phyloP scores from a whole-genome alignment of 1,140 invertebrate species.

The Micrasema longulum region DNA sequence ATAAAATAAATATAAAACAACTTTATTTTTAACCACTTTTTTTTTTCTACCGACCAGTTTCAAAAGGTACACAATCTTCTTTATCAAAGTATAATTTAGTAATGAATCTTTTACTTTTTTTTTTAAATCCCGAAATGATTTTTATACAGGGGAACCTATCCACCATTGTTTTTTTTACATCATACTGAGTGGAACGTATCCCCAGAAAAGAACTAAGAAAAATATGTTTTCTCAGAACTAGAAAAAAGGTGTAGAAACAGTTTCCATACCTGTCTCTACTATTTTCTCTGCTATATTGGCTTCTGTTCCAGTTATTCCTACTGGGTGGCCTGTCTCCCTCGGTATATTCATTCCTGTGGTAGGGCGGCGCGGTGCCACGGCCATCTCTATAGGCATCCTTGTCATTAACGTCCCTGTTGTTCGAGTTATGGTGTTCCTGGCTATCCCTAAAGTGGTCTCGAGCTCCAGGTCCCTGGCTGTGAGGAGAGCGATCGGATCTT shows the following conservation, averaged over 20 bases:
- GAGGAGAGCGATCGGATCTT: slow-evolving; percentile 47
- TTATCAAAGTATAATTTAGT: too few relatives aligned
- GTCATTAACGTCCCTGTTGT: slow-evolving; percentile 35
- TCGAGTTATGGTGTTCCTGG: slow-evolving; percentile 37
- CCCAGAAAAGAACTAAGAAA: too few relatives aligned
- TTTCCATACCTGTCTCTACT: slow-evolving; percentile 49
- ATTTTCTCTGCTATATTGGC: slow-evolving; percentile 49
- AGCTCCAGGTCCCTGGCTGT: slow-evolving; percentile 39
- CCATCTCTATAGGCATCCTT: slow-evolving; percentile 41
- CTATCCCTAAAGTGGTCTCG: slow-evolving; percentile 46
- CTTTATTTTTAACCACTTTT: too few relatives aligned
- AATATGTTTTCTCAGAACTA: too few relatives aligned
- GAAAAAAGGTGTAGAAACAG: neutral
- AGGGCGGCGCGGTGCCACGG: slow-evolving; percentile 6
- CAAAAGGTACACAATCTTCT: too few relatives aligned
- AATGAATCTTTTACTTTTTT: too few relatives aligned
- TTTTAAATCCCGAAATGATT: too few relatives aligned
- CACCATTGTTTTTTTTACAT: too few relatives aligned
- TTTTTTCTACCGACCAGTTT: too few relatives aligned
- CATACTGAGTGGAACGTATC: too few relatives aligned
- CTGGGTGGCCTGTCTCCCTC: slow-evolving; percentile 45
- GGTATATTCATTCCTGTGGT: slow-evolving; percentile 39
- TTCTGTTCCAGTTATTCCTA: slow-evolving; percentile 45
- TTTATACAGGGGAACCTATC: too few relatives aligned
- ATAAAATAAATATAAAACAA: too few relatives aligned